phyloP scores from a whole-genome alignment of 2,888 invertebrate genomes.

The Sturmia bella region DNA sequence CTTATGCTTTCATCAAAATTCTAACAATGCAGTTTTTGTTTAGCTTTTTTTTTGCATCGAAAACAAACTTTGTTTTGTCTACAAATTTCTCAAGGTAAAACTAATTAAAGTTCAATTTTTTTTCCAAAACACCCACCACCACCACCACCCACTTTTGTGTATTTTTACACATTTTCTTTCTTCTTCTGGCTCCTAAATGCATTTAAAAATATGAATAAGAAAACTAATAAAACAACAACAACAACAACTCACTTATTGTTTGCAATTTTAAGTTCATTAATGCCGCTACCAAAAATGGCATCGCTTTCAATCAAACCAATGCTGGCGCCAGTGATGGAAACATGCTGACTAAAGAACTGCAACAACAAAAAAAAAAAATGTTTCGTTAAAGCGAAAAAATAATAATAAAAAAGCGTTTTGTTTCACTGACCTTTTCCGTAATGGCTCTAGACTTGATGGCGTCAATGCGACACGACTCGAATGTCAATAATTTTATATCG shows the following conservation, averaged over 20 bases:
- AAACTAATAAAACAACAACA: not conserved
- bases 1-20: not conserved
- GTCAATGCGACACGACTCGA: conserved; percentile 78
- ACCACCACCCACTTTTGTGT: conserved; percentile 31
- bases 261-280: conserved; percentile 76
- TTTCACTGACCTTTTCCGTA: conserved; percentile 77
- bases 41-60: not conserved
- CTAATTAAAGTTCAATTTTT: conserved; percentile 37
- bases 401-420: not conserved
- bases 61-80: not conserved
- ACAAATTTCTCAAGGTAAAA: conserved; percentile 24
- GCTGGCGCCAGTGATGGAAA: conserved; percentile 78
- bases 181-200: not conserved
- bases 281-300: conserved; percentile 81
- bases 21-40: not conserved
- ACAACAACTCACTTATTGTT: conserved; percentile 77
- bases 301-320: conserved; percentile 80
- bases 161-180: not conserved
- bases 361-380: conserved; percentile 40
- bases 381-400: not conserved
- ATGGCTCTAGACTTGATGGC: conserved; percentile 78
- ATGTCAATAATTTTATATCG: conserved; percentile 77
- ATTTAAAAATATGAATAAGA: conserved; percentile 16
- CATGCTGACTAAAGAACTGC: conserved; percentile 76
- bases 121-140: conserved; percentile 12